phyloP scores from a whole-genome alignment of 37 sponge, comb jelly and placozoan species.

The Halisarca cf. caerulea region DNA sequence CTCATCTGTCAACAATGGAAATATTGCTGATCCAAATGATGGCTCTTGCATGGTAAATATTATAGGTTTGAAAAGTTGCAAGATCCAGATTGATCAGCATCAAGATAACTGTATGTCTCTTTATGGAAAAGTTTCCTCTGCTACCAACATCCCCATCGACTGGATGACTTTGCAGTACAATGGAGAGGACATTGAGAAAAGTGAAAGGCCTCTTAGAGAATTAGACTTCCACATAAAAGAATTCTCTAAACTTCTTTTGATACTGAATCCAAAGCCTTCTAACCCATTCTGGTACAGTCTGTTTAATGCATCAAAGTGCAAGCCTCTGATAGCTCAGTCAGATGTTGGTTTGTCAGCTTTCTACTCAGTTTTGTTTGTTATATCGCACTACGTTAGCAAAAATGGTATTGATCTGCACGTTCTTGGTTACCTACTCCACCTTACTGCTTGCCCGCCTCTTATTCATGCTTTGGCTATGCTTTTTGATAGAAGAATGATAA shows the following conservation, averaged over 20 bases:
- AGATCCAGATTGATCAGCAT: neutral
- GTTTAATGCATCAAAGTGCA: neutral
- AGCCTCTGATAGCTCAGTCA: neutral
- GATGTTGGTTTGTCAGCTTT: neutral
- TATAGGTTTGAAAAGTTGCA: constrained; percentile 11
- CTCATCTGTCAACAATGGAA: neutral
- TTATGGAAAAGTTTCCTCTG: neutral
- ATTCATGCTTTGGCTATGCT: neutral
- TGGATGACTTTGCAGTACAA: neutral
- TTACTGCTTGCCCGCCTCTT: constrained; percentile 16
- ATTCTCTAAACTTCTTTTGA: neutral
- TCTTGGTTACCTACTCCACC: neutral
- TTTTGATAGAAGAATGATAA: constrained; percentile 9
- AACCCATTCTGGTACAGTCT: neutral
- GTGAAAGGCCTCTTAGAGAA: neutral
- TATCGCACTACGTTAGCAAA: neutral
- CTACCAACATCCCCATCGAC: neutral
- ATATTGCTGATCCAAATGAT: neutral
- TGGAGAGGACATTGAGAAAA: neutral
- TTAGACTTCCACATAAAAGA: neutral
- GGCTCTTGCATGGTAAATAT: neutral
- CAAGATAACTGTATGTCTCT: neutral
- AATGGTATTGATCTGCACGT: neutral
- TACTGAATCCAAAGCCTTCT: neutral
- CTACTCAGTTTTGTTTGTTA: neutral